Percentiles rank a stretch among this genome's conserved stretches.
These are phyloP conservation scores for Anticlea derivata DNA, from an alignment of 2,888 invertebrate species.

Conservation along the genomic window DNA sequence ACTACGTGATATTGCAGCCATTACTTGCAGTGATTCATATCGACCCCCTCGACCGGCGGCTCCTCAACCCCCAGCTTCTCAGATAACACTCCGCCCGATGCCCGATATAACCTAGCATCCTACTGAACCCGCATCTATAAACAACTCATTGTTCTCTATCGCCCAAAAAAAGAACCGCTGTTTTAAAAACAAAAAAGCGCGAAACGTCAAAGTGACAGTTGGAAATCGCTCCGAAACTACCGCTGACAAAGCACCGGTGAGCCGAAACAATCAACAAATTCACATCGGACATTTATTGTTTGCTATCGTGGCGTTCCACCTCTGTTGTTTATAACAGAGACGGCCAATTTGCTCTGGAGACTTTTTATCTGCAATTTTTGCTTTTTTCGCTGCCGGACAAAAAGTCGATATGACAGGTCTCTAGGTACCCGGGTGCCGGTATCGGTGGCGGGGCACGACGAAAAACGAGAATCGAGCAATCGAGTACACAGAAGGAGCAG, in stretches of 20 bases:
- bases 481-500: conserved; percentile 74
- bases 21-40: conserved; percentile 83
- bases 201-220: conserved; percentile 66
- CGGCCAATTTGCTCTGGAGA: conserved; percentile 80
- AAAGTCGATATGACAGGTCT: conserved; percentile 82
- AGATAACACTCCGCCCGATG: conserved; percentile 56
- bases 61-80: conserved; percentile 56
- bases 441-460: conserved; percentile 68
- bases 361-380: conserved; percentile 71
- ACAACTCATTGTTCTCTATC: conserved; percentile 40
- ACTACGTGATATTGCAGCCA: conserved; percentile 83
- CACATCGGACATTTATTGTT: conserved; percentile 81
- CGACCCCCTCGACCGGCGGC: conserved; percentile 56
- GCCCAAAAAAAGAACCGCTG: conserved; percentile 35
- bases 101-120: conserved; percentile 33
- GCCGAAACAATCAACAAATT: conserved; percentile 78
- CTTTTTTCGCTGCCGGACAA: conserved; percentile 73
- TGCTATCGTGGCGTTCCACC: conserved; percentile 80
- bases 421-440: conserved; percentile 53
- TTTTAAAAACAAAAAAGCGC: conserved; percentile 42
- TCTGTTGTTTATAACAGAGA: conserved; percentile 82
- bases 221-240: conserved; percentile 72
- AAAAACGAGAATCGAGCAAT: conserved; percentile 78
- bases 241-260: conserved; percentile 64
- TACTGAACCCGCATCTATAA: conserved; percentile 36